Evolutionary conservation across 2,888 invertebrate species (phyloP).

Genomic region (Nomada ferruginata): DNA sequence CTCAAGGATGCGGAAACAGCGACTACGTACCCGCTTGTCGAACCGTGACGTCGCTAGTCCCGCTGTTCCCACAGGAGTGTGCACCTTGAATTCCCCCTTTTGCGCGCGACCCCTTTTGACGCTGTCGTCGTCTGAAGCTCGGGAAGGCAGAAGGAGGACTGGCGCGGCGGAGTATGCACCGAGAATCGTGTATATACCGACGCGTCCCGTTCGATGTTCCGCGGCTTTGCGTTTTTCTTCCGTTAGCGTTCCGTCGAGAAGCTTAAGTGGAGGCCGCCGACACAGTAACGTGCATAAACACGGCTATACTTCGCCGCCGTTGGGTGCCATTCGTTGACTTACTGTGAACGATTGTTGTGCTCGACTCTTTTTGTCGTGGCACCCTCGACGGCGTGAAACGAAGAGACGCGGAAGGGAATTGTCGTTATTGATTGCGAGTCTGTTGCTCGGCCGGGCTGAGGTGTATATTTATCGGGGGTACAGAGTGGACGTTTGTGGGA

Average conservation of each 20-base stretch:
- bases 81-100: slow-evolving; percentile 38
- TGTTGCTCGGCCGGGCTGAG: no score
- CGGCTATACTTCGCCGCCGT: neutral
- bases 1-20: slow-evolving; percentile 75
- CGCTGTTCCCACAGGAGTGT: slow-evolving; percentile 66
- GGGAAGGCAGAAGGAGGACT: slow-evolving; percentile 37
- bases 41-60: slow-evolving; percentile 74
- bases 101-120: slow-evolving; percentile 11
- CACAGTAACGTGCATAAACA: slow-evolving; percentile 29
- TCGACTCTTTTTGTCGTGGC: neutral
- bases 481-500: no score
- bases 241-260: slow-evolving; percentile 21
- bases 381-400: no score
- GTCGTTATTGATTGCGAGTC: no score
- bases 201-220: slow-evolving; percentile 47
- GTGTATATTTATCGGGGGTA: no score
- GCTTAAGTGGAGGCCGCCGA: slow-evolving; percentile 22
- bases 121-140: slow-evolving; percentile 36
- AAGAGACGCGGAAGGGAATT: neutral
- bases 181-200: slow-evolving; percentile 15
- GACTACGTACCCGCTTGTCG: slow-evolving; percentile 69
- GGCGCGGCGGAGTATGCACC: slow-evolving; percentile 26
- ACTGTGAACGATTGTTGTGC: neutral
- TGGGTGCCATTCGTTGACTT: neutral
- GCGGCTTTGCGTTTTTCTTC: slow-evolving; percentile 41